Base-by-base conservation (phyloP, 2,888 invertebrate genomes). In the Maniola hyperantus region DNA sequence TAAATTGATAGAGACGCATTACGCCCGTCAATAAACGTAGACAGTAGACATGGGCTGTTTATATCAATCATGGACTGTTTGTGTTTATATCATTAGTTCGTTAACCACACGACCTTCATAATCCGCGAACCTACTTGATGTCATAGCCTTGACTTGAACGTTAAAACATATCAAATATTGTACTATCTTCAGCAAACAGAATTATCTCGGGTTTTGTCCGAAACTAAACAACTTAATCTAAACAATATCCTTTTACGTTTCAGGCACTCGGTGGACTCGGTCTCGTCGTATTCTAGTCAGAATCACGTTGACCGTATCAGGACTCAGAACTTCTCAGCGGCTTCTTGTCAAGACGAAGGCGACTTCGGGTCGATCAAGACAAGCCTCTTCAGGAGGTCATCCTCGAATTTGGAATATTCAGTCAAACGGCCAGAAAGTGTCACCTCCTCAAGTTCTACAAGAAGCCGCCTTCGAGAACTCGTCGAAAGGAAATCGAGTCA, bases 261-360 rank as follows among this genome's bases (percentile, higher is more conserved):
- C 91, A 93, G 93, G 81, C 93, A 93, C 88, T 92, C 93, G 84
- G 93, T 92, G 88, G 93, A 93, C 90, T 92, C 93, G 91, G 93
- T 92, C 89, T 91, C 92, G 89, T 92, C 93, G 91, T 91, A 92
- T 90, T 92, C 92, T 91, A 93, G 92, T 82, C 92, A 92, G 91
- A 91, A 92, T 90, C 92, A 92, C 93, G 92, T 92, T 83, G 92
- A 93, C 91, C 92, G 92, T 82, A 93, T 92, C 85, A 89, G 93
- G 84, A 90, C 91, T 83, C 91, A 91, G 84, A 90, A 91, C 78
- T 90, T 90, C 89, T 91, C 90, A 88, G 85, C 91, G 88, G 89
- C 90, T 89, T 92, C 91, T 89, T 91, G 90, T 89, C 88, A 91
- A 81, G 91, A 91, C 87, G 92, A 91, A 81, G 80, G 85, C 77